phyloP scores from a whole-genome alignment of 1,140 invertebrate genomes.

The Pogonomyrmex californicus region DNA sequence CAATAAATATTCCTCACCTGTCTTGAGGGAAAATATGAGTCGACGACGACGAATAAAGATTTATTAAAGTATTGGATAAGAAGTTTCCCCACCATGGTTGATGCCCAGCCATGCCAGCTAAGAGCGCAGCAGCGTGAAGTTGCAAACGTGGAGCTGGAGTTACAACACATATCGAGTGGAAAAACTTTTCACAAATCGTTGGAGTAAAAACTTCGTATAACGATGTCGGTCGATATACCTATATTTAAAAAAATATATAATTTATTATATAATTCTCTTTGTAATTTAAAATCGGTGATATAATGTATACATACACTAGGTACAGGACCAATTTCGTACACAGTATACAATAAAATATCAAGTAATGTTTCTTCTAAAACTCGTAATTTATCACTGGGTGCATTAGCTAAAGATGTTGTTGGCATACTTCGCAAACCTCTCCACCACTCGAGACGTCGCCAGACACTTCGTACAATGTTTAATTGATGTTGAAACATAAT shows the following conservation, averaged over 20 bases:
- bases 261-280: background rate
- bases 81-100: conserved; percentile 96
- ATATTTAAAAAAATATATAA: conserved; percentile 28
- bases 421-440: conserved; percentile 81
- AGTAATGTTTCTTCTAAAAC: conserved; percentile 93
- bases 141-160: conserved; percentile 89
- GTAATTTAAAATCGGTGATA: conserved; percentile 68
- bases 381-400: conserved; percentile 92
- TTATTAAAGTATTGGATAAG: conserved; percentile 92
- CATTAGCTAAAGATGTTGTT: conserved; percentile 87
- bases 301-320: conserved; percentile 81
- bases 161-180: conserved; percentile 89
- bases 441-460: conserved; percentile 90
- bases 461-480: conserved; percentile 92
- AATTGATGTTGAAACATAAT: conserved; percentile 93
- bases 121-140: conserved; percentile 91
- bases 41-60: conserved; percentile 93
- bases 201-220: conserved; percentile 88
- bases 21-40: conserved; percentile 94
- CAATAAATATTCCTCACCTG: conserved; percentile 87
- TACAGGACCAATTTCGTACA: conserved; percentile 88
- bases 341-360: conserved; percentile 92
- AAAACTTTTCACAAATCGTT: conserved; percentile 90
- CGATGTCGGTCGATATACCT: conserved; percentile 84
- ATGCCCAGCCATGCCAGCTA: conserved; percentile 93